A percentile compares a stretch with the other conserved stretches of the same genome.
Evolutionary conservation across 1,140 invertebrate genomes (phyloP).

Genomic region (Cardiocondyla obscurior): DNA sequence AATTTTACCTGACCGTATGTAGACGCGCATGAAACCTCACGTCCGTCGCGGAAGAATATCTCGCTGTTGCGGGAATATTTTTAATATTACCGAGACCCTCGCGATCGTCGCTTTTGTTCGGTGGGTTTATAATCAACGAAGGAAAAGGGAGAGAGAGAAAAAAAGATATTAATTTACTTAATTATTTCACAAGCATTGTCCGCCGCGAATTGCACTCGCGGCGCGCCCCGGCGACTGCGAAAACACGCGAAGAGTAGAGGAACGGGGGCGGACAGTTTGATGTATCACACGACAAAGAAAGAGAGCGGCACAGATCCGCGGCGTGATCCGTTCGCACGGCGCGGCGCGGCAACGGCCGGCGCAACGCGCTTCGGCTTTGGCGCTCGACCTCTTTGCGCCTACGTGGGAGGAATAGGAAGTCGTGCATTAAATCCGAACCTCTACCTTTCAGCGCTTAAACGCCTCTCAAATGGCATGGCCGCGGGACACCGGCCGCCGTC

Average conservation of each 20-base stretch:
- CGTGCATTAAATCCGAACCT: conserved; percentile 75
- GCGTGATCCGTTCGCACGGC: neutral
- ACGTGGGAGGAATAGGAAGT: conserved; percentile 78
- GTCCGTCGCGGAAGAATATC: no score
- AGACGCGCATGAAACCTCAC: neutral
- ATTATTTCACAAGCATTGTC: neutral
- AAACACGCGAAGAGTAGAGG: neutral
- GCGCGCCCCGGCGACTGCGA: neutral
- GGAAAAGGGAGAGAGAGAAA: no score
- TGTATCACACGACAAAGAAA: conserved; percentile 52
- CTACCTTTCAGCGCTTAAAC: conserved; percentile 73
- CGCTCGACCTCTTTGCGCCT: conserved; percentile 70
- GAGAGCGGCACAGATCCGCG: conserved; percentile 55
- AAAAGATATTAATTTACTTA: neutral
- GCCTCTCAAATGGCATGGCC: conserved; percentile 68
- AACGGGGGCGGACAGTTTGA: conserved; percentile 31
- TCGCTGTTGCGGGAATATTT: neutral
- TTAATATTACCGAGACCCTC: conserved; percentile 8
- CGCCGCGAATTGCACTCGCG: conserved; percentile 15
- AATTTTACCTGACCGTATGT: neutral
- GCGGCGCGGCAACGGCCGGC: neutral
- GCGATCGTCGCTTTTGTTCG: neutral
- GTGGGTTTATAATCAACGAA: neutral
- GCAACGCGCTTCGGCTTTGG: conserved; percentile 37
- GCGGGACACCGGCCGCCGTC: conserved; percentile 28